phyloP scores from a whole-genome alignment of 2,888 invertebrate species.

The Lypha dubia region DNA sequence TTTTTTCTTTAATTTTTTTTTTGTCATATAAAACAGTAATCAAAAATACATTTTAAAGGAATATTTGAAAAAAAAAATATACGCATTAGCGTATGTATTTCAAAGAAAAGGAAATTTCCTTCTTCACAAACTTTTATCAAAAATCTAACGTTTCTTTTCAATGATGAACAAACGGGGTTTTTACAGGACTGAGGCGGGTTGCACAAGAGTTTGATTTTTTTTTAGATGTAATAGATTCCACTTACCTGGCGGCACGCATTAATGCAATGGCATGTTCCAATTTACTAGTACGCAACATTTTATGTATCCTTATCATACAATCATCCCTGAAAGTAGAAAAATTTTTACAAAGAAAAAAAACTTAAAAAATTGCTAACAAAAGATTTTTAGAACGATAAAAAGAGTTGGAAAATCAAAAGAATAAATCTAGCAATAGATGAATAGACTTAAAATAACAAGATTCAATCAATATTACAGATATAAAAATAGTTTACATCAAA shows the following conservation, averaged over 20 bases:
- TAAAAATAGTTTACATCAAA: slow-evolving; percentile 34
- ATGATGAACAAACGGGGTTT: neutral
- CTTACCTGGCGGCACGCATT: slow-evolving; percentile 90
- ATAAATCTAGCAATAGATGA: slow-evolving; percentile 21
- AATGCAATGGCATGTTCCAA: slow-evolving; percentile 91
- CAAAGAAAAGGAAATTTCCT: slow-evolving; percentile 53
- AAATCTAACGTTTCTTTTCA: neutral
- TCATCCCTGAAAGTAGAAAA: slow-evolving; percentile 86
- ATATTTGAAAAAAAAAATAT: slow-evolving; percentile 12
- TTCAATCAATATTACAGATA: slow-evolving; percentile 59
- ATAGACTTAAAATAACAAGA: slow-evolving; percentile 43
- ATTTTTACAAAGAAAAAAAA: neutral
- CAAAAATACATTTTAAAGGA: slow-evolving; percentile 67
- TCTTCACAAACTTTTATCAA: slow-evolving; percentile 8
- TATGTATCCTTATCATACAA: slow-evolving; percentile 94
- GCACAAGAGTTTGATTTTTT: neutral
- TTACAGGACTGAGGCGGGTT: too few species aligned
- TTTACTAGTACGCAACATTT: slow-evolving; percentile 88
- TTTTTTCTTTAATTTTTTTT: neutral
- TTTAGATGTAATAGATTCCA: slow-evolving; percentile 62
- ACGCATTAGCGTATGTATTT: slow-evolving; percentile 43
- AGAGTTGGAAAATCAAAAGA: slow-evolving; percentile 6
- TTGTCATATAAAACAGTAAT: slow-evolving; percentile 56
- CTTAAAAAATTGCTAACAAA: slow-evolving; percentile 49
- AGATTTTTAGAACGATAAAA: slow-evolving; percentile 6